Conservation (phyloP, 2,888 invertebrate genomes). For the Acanthoscelides obtectus region DNA sequence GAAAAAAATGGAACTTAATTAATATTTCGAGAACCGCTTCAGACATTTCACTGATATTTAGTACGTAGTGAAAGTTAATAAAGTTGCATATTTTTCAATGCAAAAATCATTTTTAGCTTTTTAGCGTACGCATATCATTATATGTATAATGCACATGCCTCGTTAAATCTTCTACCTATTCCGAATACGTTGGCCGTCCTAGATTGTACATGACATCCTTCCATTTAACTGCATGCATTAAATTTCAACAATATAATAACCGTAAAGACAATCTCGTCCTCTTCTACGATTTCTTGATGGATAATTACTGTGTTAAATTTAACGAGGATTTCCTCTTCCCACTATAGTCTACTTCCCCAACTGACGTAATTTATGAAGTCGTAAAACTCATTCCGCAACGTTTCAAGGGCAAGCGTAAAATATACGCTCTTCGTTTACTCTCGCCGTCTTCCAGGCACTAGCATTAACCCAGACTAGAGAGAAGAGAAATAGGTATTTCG, state of each 20-base stretch:
- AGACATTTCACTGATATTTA: too few species aligned
- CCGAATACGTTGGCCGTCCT: too few species aligned
- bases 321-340: background rate
- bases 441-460: background rate
- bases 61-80: too few species aligned
- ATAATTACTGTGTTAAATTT: background rate
- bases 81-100: too few species aligned
- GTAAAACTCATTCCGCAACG: background rate
- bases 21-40: too few species aligned
- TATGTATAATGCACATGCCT: too few species aligned
- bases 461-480: too few species aligned
- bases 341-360: background rate
- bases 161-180: too few species aligned
- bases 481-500: too few species aligned
- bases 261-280: background rate
- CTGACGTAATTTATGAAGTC: background rate
- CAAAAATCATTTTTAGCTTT: too few species aligned
- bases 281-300: background rate
- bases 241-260: background rate
- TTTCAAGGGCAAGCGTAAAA: background rate
- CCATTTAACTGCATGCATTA: background rate
- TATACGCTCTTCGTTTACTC: background rate
- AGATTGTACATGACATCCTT: background rate
- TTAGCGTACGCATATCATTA: too few species aligned
- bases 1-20: too few species aligned